These are phyloP conservation scores for Meiosimyza platycephala DNA, from an alignment of 2,888 invertebrate genomes.

Conservation along the genomic window DNA sequence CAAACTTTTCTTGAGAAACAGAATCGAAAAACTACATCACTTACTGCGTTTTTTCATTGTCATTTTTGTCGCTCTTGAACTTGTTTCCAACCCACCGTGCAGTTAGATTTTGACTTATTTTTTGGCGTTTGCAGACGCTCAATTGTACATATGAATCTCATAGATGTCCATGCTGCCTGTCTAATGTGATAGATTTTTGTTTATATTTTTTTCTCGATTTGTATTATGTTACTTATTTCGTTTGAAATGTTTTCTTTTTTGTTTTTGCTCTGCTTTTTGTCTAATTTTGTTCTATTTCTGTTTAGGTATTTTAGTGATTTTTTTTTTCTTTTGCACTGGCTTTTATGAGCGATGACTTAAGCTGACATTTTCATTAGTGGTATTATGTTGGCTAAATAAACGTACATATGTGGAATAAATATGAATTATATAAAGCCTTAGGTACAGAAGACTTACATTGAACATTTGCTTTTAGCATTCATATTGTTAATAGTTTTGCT, in stretches of 20 bases:
- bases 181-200: conserved; percentile 14
- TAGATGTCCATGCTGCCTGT: conserved; percentile 22
- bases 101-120: too few species aligned
- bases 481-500: conserved; percentile 12
- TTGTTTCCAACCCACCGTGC: too few species aligned
- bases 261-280: neutral
- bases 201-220: neutral
- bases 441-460: neutral
- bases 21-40: too few species aligned
- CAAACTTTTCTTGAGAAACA: too few species aligned
- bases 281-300: neutral
- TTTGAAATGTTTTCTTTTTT: neutral
- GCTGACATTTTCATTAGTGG: conserved; percentile 64
- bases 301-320: neutral
- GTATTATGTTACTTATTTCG: neutral
- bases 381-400: conserved; percentile 49
- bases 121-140: neutral
- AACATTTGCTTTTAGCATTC: neutral
- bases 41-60: too few species aligned
- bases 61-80: too few species aligned
- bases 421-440: conserved; percentile 33
- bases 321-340: neutral
- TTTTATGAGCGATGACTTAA: conserved; percentile 62
- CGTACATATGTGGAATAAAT: conserved; percentile 56
- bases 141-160: conserved; percentile 21